A percentile compares a stretch with the other conserved stretches of the same genome.
Conservation (phyloP, 2,113 vertebrate species). For the Lanius ludovicianus region DNA sequence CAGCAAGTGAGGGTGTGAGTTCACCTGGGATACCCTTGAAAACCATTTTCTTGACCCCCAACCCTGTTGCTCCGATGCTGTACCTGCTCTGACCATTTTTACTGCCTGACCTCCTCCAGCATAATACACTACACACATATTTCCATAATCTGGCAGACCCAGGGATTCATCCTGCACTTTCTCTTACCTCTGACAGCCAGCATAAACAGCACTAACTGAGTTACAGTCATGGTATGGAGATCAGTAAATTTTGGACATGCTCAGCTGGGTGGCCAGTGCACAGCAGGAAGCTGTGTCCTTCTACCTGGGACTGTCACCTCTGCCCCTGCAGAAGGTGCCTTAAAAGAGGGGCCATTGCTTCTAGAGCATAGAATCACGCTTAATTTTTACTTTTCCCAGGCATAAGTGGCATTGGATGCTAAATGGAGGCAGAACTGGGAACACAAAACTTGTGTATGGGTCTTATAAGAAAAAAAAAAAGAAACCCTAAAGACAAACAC, state of each 20-base stretch:
- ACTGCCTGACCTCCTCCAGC: background rate
- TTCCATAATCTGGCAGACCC: background rate
- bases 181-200: background rate
- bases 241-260: background rate
- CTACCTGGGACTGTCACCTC: background rate
- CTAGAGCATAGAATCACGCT: background rate
- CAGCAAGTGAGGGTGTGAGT: background rate
- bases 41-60: background rate
- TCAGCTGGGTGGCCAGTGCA: background rate
- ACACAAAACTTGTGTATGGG: background rate
- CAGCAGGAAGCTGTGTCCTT: background rate
- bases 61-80: background rate
- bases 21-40: background rate
- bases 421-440: background rate
- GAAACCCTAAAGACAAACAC: background rate
- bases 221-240: background rate
- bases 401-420: background rate
- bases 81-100: background rate
- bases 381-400: background rate
- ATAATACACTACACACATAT: background rate
- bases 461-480: background rate
- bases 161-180: background rate
- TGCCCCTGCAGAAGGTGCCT: background rate
- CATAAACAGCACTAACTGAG: background rate
- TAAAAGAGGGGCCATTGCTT: background rate